Evolutionary conservation across 2,113 vertebrate species (phyloP), one percentile per base, ranked within the genome.

Genomic region (Peucedramus taeniatus): DNA sequence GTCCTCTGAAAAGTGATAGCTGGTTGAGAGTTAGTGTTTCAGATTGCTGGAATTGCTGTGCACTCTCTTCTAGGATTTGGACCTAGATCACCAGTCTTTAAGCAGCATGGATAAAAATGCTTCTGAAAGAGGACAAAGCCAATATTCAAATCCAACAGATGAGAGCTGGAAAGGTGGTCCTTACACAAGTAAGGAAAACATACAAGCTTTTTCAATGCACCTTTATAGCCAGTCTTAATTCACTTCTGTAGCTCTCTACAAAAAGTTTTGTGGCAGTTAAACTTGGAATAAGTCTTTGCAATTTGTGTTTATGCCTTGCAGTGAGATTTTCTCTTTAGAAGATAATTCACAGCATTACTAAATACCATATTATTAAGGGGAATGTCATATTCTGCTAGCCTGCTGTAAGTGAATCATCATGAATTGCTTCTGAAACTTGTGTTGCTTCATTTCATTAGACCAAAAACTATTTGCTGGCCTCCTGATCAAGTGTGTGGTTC

Each of bases 401-500:
- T 86, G 27, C 65, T 87, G 6, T 74, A 89, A 75, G 5, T 39
- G 19, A 70, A 28, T 42, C 13, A 6, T 63, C 4, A 0, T 53
- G 37, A 92, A 15, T 80, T 89, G 17, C 31, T 74, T 92, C 75
- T 97, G 60, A 94, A 91, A 79, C 17, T 70, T 72, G 11, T 72
- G 27, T 89, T 88, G 24, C 33, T 97, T 24, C 44, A 7, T 95
- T 96, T 96, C 97, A 42, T 96, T 98, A 81, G 99, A 99, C 97
- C 99, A 99, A 98, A 99, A 98, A 92, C 98, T 99, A 39, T 99
- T 99, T 97, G 99, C 99, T 72, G 98, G 99, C 47, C 99, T 99
- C 76, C 98, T 99, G 70, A 99, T 99, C 92, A 99, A 99, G 94
- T 99, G 99, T 76, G 99, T 99, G 70, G 99, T 99, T 6, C 99